A percentile compares a stretch with the other conserved stretches of the same genome.
Conservation (phyloP, 64 coral and sea anemone genomes). For the Porites australiensis region DNA sequence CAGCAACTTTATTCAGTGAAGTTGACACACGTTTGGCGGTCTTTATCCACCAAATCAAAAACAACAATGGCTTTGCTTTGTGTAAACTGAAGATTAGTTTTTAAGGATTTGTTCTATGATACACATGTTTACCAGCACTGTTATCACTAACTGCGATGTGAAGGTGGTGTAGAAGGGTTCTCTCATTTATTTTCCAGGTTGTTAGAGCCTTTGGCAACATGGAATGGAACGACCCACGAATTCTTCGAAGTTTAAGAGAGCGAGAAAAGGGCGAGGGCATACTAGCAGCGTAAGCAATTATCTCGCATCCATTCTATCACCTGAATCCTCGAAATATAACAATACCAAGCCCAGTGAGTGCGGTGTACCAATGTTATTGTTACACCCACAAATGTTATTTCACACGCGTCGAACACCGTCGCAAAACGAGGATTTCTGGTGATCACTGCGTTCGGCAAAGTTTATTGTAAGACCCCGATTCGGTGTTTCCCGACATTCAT, state of each 20-base stretch:
- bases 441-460: no score
- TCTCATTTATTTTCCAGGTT: constrained; percentile 54
- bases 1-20: no score
- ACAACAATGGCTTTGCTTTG: no score
- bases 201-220: constrained; percentile 87
- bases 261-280: constrained; percentile 91
- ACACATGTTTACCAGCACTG: no score
- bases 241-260: constrained; percentile 90
- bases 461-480: no score
- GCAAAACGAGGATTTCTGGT: no score
- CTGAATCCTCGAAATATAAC: neutral
- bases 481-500: no score
- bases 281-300: constrained; percentile 80
- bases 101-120: no score
- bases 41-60: no score
- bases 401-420: no score
- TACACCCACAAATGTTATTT: neutral
- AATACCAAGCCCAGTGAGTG: neutral
- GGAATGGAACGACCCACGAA: constrained; percentile 95
- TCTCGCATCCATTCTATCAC: neutral
- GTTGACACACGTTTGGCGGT: no score
- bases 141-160: neutral
- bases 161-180: neutral
- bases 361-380: neutral
- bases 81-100: no score